These are phyloP conservation scores for Darevskia nairensis DNA, from an alignment of 2,797 vertebrate genomes.

Conservation along the genomic window DNA sequence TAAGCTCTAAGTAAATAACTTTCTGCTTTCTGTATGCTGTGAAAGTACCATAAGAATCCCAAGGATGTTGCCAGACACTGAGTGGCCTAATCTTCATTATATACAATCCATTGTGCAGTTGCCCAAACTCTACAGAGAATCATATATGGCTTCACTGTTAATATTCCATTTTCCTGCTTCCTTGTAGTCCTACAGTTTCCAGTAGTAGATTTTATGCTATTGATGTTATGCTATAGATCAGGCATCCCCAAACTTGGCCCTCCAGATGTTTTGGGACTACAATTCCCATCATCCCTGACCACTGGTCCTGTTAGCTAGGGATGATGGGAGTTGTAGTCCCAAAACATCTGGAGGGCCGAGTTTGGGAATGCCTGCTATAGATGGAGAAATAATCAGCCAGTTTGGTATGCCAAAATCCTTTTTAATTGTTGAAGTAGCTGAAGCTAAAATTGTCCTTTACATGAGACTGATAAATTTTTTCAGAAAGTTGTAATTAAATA, in stretches of 20 bases:
- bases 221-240: slow-evolving; percentile 3
- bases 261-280: no score
- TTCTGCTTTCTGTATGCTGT: background rate
- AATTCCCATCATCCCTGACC: no score
- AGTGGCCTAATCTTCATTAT: background rate
- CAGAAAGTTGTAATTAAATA: slow-evolving; percentile 46
- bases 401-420: slow-evolving; percentile 11
- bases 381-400: background rate
- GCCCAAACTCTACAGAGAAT: background rate
- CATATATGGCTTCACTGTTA: background rate
- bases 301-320: no score
- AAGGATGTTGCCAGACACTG: background rate
- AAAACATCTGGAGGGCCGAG: no score
- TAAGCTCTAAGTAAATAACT: background rate
- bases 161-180: background rate
- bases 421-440: background rate
- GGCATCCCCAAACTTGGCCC: no score
- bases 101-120: slow-evolving; percentile 1
- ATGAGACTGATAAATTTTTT: slow-evolving; percentile 40
- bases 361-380: background rate
- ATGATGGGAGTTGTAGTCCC: no score
- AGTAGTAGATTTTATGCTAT: background rate
- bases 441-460: slow-evolving; percentile 13
- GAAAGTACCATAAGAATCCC: background rate
- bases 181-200: background rate